Base-by-base conservation (phyloP, 2,888 invertebrate species). In the Brachyopa scutellaris region DNA sequence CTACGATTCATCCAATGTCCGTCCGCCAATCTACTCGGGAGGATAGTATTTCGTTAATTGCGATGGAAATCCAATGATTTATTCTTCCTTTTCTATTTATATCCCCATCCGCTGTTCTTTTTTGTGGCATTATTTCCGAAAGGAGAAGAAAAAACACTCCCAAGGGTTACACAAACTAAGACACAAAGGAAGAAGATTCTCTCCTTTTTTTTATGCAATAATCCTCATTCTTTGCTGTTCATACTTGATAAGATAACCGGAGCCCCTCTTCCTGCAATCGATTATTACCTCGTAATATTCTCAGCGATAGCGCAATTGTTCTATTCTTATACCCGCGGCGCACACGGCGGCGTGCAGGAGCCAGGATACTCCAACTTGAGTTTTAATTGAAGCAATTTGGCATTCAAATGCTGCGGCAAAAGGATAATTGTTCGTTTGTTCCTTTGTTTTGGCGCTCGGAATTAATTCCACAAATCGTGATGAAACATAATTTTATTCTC, bases 251-350 rank as follows among this genome's bases (percentile, higher is more conserved):
- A 70, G 70, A 70, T 47, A 76, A 66, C 59, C 29, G 31, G 47
- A 29, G 23, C 15, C 26, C 26, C 3, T 26, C 26, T 49, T 11
- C 33, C n/a, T 53, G 61, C 61, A 82, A 76, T 82, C 82, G 82
- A 82, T 82, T 82, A 82, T 82, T 82, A 77, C 82, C 82, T 82
- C 70, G 70, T 82, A 77, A 82, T 77, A 82, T 82, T 59, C 57
- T 51, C 33, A 40, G 55, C 40, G 69, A 59, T 70, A 40, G 59
- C 70, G 11, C 69, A n/a, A n/a, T 64, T 74, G 62, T 80, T 62
- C 73, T 67, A 47, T 74, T 61, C 49, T 42, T 38, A 13, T 26
- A n/a, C 42, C n/a, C n/a, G n/a, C n/a, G n/a, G n/a, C n/a, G n/a
- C n/a, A n/a, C n/a, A n/a, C n/a, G n/a, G 57, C 26, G 15, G 15